Evolutionary conservation across 1,140 invertebrate species (phyloP).

Genomic region (Cotesia typhae): DNA sequence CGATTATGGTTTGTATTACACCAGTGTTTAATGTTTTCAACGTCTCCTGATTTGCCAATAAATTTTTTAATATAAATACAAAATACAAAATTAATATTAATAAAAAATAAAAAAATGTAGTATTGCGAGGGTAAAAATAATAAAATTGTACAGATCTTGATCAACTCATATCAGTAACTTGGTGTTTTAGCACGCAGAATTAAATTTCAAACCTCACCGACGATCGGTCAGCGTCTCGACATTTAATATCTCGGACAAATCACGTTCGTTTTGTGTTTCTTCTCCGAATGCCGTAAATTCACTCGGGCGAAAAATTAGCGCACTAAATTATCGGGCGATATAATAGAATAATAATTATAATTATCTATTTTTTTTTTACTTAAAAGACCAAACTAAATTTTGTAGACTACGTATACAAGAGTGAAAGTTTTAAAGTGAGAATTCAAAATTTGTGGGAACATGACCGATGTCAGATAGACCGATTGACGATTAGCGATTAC

Average conservation of each 20-base stretch:
- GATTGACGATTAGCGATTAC: constrained; percentile 49
- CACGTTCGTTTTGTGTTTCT: constrained; percentile 5
- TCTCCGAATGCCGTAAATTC: neutral
- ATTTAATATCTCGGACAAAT: constrained; percentile 6
- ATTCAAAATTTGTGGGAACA: constrained; percentile 25
- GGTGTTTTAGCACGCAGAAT: constrained; percentile 8
- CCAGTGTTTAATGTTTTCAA: too few species aligned
- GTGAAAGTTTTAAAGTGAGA: constrained; percentile 17
- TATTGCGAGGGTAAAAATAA: neutral
- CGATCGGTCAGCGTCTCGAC: constrained; percentile 29
- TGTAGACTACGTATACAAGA: neutral
- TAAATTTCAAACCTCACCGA: constrained; percentile 27
- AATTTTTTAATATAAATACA: too few species aligned
- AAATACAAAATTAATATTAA: too few species aligned
- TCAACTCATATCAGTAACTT: neutral
- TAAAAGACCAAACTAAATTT: too few species aligned
- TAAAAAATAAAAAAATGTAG: too few species aligned
- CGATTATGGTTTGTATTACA: too few species aligned
- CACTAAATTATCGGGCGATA: neutral
- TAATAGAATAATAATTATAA: neutral
- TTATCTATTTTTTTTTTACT: too few species aligned
- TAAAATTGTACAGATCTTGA: neutral
- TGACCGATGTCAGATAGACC: constrained; percentile 39
- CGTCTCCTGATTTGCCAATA: too few species aligned
- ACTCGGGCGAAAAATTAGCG: neutral